Evolutionary conservation across 2,113 vertebrate genomes (phyloP).

Genomic region (Leucopternis melanops): DNA sequence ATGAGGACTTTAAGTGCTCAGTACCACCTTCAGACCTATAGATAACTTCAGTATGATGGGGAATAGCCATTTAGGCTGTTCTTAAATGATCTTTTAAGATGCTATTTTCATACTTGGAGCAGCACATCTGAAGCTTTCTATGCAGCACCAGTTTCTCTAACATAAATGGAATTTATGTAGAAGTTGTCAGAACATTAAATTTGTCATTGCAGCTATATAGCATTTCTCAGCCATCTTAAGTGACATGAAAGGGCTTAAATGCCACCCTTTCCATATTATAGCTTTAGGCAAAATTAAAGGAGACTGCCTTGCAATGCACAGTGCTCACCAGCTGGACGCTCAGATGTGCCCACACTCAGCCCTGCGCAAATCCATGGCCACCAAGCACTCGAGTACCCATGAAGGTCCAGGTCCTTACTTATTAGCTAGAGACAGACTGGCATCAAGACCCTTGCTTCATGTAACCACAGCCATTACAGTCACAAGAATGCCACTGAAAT

Average conservation of each 20-base stretch:
- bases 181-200: background rate
- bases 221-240: background rate
- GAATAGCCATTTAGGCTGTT: background rate
- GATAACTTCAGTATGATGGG: background rate
- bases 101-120: background rate
- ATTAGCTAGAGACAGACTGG: background rate
- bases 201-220: background rate
- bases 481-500: background rate
- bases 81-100: background rate
- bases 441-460: background rate
- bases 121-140: background rate
- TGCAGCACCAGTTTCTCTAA: background rate
- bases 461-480: background rate
- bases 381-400: background rate
- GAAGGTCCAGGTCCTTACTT: background rate
- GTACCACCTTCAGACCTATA: background rate
- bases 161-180: background rate
- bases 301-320: background rate
- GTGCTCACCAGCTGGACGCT: background rate
- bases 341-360: background rate
- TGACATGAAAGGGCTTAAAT: background rate
- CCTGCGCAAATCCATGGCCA: background rate
- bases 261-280: background rate
- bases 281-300: background rate
- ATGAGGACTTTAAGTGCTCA: background rate